phyloP scores from a whole-genome alignment of 2,797 vertebrate species.

The Zalophus californianus region DNA sequence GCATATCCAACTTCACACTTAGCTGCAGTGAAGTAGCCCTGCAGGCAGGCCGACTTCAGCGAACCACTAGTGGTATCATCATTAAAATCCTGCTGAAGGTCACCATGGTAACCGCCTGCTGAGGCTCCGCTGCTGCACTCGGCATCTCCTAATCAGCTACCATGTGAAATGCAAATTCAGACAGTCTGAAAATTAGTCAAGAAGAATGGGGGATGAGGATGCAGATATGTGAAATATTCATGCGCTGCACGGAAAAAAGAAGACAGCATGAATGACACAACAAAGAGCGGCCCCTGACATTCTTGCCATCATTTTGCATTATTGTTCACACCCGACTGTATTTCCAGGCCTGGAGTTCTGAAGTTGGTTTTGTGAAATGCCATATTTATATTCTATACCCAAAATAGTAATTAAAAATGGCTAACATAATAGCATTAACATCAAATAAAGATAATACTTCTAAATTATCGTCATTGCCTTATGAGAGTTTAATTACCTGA shows the following conservation, averaged over 20 bases:
- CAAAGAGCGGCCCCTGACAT: constrained; percentile 99
- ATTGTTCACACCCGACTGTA: constrained; percentile 96
- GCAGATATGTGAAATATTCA: constrained; percentile 99
- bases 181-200: constrained; percentile 99
- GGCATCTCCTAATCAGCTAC: constrained; percentile 94
- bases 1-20: constrained; percentile 90
- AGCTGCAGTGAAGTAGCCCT: constrained; percentile 91
- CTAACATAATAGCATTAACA: constrained; percentile 83
- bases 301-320: constrained; percentile 95
- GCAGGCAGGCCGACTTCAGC: constrained; percentile 92
- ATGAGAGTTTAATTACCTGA: constrained; percentile 69
- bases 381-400: constrained; percentile 83
- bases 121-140: constrained; percentile 92
- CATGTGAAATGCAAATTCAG: constrained; percentile 99
- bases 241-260: constrained; percentile 91
- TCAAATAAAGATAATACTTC: constrained; percentile 74
- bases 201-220: constrained; percentile 95
- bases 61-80: constrained; percentile 93
- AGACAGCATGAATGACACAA: constrained; percentile 98
- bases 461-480: constrained; percentile 60
- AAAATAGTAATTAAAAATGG: constrained; percentile 88
- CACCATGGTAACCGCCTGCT: constrained; percentile 98
- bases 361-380: constrained; percentile 86
- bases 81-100: constrained; percentile 95
- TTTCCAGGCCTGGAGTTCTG: constrained; percentile 90